Base-by-base conservation (phyloP, 23 tunicate genomes). In the Aplidium turbinatum region DNA sequence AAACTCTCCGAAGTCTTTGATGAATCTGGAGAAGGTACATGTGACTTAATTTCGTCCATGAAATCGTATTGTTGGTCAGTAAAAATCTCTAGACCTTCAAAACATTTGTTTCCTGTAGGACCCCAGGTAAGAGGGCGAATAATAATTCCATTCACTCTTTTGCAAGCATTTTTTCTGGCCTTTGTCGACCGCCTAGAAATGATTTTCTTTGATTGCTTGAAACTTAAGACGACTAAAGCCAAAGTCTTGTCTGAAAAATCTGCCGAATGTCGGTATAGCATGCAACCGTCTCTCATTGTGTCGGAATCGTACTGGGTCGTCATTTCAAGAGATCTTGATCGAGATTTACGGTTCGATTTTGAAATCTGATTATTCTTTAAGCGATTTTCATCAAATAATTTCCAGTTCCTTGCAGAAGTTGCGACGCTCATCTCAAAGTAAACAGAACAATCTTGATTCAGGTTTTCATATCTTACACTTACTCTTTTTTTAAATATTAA, bases 121-220 rank as follows among this genome's bases (percentile, higher is more conserved):
- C 86, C 86, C 86, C 86, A 80, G 11, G 86, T 80, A 4, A 69
- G 36, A 3, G 86, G 86, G 3, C 86, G 78, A 25, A 39, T 31
- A 1, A 35, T 25, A 20, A 5, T 29, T 0, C 67, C 74, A 47
- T 45, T 32, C 13, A 62, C 4, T 18, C 23, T 31, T 31, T 33
- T 20, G 2, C 68, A 36, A 25, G 30, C 3, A 7, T 5, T 30
- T 60, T 60, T 4, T 25, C 36, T 60, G 36, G 67, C 7, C 31
- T 22, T 60, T 60, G 11, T 5, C 38, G 67, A 29, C 6, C 9
- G 2, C 28, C 30, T 6, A 38, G 6, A 7, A 35, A 38, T 16
- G 11, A 42, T 9, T 16, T 42, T 42, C 50, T 42, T 42, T 16
- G 50, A 42, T 42, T 42, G 11, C 50, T 42, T 42, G 13, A 42